Evolutionary conservation across 2,888 invertebrate genomes (phyloP), one percentile per base, ranked within the genome.

Genomic region (Eristalis intricaria): DNA sequence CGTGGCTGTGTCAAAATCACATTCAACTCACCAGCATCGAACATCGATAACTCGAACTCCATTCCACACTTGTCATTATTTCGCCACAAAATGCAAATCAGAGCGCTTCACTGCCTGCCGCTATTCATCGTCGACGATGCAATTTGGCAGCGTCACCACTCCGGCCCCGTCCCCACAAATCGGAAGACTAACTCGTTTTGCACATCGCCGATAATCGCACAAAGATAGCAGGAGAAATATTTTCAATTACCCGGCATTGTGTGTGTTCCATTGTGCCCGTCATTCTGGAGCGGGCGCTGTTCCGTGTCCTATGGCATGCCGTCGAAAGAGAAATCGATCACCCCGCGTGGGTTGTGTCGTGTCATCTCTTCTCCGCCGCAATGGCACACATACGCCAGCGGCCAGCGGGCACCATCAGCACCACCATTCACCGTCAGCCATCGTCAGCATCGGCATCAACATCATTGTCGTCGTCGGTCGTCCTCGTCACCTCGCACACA

Each of bases 181-280:
- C 60, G 50, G 43, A 73, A 80, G 76, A 80, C 76, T 76, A 80
- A 77, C 84, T 80, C 80, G 80, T 75, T 78, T 74, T 69, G 73
- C 83, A 78, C 79, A 75, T 79, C 63, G 75, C 74, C 69, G 75
- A 84, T 80, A 76, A 81, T 80, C 81, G 76, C 76, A 75, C 80
- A 71, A 71, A 85, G 81, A 85, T 77, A 70, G 60, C 43, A 61
- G 66, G 40, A 61, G 65, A 73, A 85, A 85, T 81, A 81, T 81
- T 85, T 85, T 70, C 81, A 82, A 85, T 85, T 85, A 70, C 58
- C 70, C 77, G 29, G 29, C 58, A 68, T 64, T 77, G 68, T 60
- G 58, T 50, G n/a, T 68, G 56, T 56, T 29, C 32, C 38, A 22
- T 56, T 63, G 43, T 56, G n/a, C 22, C 11, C 40, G 74, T 13